Evolutionary conservation across 2,888 invertebrate genomes (phyloP).

Genomic region (Micoletzkya japonica): DNA sequence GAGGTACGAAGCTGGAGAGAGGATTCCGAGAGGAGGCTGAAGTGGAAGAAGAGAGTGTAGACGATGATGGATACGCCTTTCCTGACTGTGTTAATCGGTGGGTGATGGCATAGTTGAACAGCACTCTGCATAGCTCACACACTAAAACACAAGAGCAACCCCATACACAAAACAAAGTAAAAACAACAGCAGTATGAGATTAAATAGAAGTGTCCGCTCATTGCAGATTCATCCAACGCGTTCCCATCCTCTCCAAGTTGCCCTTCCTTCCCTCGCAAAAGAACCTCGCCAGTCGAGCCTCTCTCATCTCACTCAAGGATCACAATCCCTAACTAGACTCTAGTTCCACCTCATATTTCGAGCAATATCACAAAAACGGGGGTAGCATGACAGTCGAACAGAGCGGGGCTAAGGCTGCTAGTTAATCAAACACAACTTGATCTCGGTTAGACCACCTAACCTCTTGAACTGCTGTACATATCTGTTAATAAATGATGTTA

Average conservation of each 20-base stretch:
- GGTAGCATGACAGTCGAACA: no score
- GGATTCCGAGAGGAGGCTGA: conserved; percentile 39
- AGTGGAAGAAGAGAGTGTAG: conserved; percentile 6
- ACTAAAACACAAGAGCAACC: no score
- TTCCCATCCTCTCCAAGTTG: conserved; percentile 8
- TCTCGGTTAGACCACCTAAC: neutral
- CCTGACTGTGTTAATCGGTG: conserved; percentile 29
- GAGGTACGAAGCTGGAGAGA: conserved; percentile 47
- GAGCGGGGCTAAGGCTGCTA: no score
- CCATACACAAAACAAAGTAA: no score
- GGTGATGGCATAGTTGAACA: neutral
- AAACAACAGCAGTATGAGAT: no score
- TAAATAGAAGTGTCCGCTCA: neutral
- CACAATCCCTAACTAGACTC: neutral
- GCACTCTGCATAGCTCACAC: neutral
- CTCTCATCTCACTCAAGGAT: neutral
- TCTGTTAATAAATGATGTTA: neutral
- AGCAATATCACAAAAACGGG: no score
- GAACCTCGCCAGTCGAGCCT: conserved; percentile 4
- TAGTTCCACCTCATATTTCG: no score
- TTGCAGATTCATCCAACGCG: conserved; percentile 10
- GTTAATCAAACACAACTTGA: no score
- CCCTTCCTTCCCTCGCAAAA: conserved; percentile 23
- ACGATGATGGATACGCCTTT: conserved; percentile 32
- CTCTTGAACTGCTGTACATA: neutral